phyloP scores from a whole-genome alignment of 2,888 invertebrate species.

The Pollenia labialis region DNA sequence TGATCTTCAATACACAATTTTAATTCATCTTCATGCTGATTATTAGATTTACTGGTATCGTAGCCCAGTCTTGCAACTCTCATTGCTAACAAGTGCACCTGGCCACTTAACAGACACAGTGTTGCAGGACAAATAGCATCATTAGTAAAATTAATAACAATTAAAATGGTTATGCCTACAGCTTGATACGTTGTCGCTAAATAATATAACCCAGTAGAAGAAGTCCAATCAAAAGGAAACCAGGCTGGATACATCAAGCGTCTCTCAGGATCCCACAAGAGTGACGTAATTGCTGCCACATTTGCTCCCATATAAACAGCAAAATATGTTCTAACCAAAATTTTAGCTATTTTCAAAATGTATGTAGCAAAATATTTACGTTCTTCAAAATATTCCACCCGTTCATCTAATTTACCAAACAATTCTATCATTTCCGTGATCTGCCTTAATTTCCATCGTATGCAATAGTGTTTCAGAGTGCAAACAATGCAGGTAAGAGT shows the following conservation, averaged over 20 bases:
- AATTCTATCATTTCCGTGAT: conserved; percentile 60
- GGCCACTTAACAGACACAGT: conserved; percentile 72
- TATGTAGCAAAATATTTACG: conserved; percentile 56
- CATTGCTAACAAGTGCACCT: conserved; percentile 71
- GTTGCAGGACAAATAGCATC: conserved; percentile 69
- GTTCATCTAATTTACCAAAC: conserved; percentile 61
- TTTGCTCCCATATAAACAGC: conserved; percentile 57
- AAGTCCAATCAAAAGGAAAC: conserved; percentile 74
- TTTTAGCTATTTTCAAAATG: neutral
- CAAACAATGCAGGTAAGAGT: conserved; percentile 67
- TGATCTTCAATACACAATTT: conserved; percentile 73
- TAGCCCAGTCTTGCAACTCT: conserved; percentile 71
- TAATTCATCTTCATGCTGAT: conserved; percentile 66
- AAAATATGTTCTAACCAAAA: conserved; percentile 49
- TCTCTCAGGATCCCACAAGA: conserved; percentile 59
- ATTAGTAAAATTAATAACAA: conserved; percentile 69
- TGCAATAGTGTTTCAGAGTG: conserved; percentile 65
- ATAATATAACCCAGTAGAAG: conserved; percentile 55
- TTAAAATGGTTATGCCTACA: conserved; percentile 69
- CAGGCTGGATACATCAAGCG: conserved; percentile 74
- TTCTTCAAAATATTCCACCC: conserved; percentile 60
- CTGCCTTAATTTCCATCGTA: conserved; percentile 64
- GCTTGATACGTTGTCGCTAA: conserved; percentile 69
- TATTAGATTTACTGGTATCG: conserved; percentile 35
- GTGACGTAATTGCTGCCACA: conserved; percentile 54